A percentile compares a stretch with the other conserved stretches of the same genome.
phyloP scores from a whole-genome alignment of 2,888 invertebrate species.

The Ellobium chinense region DNA sequence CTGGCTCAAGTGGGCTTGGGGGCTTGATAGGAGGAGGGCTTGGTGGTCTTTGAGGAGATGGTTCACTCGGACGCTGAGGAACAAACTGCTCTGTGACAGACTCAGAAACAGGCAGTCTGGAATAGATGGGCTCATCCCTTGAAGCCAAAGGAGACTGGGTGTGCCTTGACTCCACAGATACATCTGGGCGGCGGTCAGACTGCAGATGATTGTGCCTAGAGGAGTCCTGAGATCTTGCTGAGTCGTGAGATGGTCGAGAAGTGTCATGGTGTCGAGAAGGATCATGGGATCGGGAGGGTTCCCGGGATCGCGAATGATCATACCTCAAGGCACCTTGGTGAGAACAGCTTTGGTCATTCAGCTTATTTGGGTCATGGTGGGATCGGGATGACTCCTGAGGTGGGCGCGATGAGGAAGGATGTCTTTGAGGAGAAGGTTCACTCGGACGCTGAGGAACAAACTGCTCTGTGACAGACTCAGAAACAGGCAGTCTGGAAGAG shows the following conservation, averaged over 20 bases:
- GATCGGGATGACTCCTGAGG: neutral
- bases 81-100: neutral
- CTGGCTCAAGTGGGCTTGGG: neutral
- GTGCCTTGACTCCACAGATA: neutral
- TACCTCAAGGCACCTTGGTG: neutral
- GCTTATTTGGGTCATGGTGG: neutral
- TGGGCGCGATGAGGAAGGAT: conserved; percentile 7
- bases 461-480: neutral
- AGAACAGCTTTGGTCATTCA: neutral
- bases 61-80: neutral
- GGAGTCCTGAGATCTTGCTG: neutral
- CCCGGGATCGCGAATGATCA: neutral
- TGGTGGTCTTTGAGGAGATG: neutral
- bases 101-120: neutral
- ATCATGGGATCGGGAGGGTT: conserved; percentile 1
- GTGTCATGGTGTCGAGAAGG: neutral
- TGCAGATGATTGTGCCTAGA: neutral
- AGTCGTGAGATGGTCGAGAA: neutral
- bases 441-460: neutral
- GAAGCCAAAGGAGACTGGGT: neutral
- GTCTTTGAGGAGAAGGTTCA: conserved; percentile 4
- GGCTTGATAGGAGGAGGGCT: conserved; percentile 6
- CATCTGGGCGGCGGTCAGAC: conserved; percentile 9
- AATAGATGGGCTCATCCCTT: neutral
- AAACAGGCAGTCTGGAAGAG: neutral